phyloP scores from a whole-genome alignment of 2,113 vertebrate species.

The Callithrix jacchus region DNA sequence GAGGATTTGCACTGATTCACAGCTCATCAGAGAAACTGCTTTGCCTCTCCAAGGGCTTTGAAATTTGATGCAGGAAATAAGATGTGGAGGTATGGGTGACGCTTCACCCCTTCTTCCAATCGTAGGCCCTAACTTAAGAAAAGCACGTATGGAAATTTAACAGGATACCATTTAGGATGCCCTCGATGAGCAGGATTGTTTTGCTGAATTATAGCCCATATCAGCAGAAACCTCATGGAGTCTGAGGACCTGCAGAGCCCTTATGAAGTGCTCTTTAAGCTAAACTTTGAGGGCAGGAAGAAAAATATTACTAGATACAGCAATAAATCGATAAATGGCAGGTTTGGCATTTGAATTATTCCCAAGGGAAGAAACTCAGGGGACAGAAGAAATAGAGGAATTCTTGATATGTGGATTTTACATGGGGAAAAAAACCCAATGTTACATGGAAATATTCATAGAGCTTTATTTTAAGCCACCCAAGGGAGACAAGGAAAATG shows the following conservation, averaged over 20 bases:
- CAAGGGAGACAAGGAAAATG: constrained; percentile 30
- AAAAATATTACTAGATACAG: background rate
- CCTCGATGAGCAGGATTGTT: background rate
- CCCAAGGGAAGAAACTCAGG: constrained; percentile 13
- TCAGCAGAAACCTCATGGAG: background rate
- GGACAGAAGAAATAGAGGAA: background rate
- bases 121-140: background rate
- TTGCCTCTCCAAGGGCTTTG: background rate
- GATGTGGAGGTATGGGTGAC: background rate
- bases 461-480: constrained; percentile 48
- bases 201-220: background rate
- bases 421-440: background rate
- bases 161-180: background rate
- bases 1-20: too few relatives aligned
- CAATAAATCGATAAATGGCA: background rate
- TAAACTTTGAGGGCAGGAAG: constrained; percentile 9
- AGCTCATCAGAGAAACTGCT: background rate
- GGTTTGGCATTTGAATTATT: constrained; percentile 41
- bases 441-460: background rate
- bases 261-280: background rate
- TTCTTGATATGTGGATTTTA: constrained; percentile 25
- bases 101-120: background rate
- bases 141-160: background rate
- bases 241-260: background rate
- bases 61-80: background rate